Base-by-base conservation (phyloP, 2,888 invertebrate genomes). In the Cataglyphis cursor region DNA sequence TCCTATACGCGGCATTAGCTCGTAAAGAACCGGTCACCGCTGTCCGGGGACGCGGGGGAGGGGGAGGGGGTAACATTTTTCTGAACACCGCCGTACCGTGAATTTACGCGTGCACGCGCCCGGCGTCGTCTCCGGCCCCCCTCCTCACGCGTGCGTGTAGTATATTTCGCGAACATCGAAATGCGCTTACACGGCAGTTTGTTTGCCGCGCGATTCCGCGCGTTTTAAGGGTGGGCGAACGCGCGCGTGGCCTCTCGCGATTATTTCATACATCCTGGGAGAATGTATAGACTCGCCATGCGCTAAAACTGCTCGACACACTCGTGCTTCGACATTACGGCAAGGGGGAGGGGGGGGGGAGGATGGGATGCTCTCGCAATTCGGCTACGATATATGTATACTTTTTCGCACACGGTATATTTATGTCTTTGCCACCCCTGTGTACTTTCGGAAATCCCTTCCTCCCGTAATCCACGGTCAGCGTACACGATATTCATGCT, bases 161-260 rank as follows among this genome's bases (percentile, higher is more conserved):
- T 81, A 62, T 38, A n/a, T 6, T 24, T 38, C 75, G 38, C 24
- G 81, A 61, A 74, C 74, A 73, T 12, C 75, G 75, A 81, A 75
- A 81, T 81, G 62, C 44, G 73, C 75, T 75, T 64, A 81, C 81
- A 54, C 41, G 62, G 75, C 81, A 81, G 74, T 81, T 81, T 75
- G 51, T 51, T 54, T 51, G 59, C 8, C 70, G 59, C 73, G 76
- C 81, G 81, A 51, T 61, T 61, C 48, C 70, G 38, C 74, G 74
- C 61, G 80, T 62, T 81, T 75, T 54, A 81, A 75, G 80, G 74
- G 41, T 64, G 73, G 24, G 18, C 31, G 31, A 38, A 12, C 1
- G 68, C 5, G 68, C 44, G 61, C 48, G 41, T 35, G n/a, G 8
- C 44, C 41, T 51, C 62, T 64, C 74, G 74, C 75, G 54, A 81